Conservation (phyloP, 2,113 vertebrate genomes). For the Hippocampus mohnikei region DNA sequence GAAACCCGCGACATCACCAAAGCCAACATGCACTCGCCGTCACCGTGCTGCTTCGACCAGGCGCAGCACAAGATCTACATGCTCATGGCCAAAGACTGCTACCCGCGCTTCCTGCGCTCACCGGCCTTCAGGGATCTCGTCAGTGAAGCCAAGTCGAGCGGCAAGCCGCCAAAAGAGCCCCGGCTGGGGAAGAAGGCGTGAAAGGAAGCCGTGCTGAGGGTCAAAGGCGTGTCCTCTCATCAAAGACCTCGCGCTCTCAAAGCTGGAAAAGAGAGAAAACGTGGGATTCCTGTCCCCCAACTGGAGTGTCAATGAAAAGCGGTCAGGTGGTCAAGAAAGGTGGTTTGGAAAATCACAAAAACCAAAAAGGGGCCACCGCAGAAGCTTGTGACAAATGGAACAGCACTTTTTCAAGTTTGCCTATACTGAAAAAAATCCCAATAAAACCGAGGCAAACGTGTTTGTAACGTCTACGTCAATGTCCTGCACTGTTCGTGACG, state of each 20-base stretch:
- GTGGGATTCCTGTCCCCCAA: slow-evolving; percentile 9
- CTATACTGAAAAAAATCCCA: too few species aligned
- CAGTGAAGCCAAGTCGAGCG: slow-evolving; percentile 71
- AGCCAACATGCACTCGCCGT: slow-evolving; percentile 77
- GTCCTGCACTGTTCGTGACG: slow-evolving; percentile 26
- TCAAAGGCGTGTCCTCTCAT: not conserved
- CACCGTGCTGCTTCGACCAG: slow-evolving; percentile 75
- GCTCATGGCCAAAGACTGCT: slow-evolving; percentile 96
- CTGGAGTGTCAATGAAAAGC: slow-evolving; percentile 3
- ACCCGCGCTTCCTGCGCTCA: slow-evolving; percentile 87
- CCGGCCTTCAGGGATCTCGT: slow-evolving; percentile 60
- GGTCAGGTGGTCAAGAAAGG: not conserved
- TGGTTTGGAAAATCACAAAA: slow-evolving; percentile 3
- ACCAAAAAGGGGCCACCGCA: slow-evolving; percentile 7
- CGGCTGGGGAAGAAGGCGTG: slow-evolving; percentile 54
- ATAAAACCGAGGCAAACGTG: slow-evolving; percentile 12
- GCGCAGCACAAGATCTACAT: slow-evolving; percentile 85
- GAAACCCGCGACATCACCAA: slow-evolving; percentile 86
- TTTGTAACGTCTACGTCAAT: slow-evolving; percentile 36
- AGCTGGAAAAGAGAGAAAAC: not conserved
- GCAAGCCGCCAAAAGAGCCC: slow-evolving; percentile 30
- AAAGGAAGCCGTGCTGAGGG: slow-evolving; percentile 11
- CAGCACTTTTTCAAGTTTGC: slow-evolving; percentile 32
- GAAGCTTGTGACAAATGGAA: not conserved
- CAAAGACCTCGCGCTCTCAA: not conserved